Evolutionary conservation across 1,140 invertebrate species (phyloP), one percentile per base, ranked within the genome.

Genomic region (Delia radicum): DNA sequence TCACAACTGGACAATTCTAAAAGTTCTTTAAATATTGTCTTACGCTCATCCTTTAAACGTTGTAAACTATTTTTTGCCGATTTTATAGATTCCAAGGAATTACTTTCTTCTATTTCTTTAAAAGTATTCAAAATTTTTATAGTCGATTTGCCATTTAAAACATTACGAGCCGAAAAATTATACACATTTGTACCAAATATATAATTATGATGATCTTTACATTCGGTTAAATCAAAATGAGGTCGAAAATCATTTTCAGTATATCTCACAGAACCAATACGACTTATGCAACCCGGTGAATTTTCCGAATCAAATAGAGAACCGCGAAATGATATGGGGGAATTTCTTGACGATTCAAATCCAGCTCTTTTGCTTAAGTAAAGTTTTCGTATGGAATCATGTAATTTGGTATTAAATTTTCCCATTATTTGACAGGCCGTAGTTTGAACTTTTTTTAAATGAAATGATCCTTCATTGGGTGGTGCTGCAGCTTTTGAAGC

Each of bases 401-500:
- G 79, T 1, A 85, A 75, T 65, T 79, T 81, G 0, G 80, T 33
- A 77, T 80, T 81, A 33, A 85, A 84, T 21, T 78, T 76, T 15
- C 79, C 81, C 73, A 82, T 79, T 73, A 85, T 79, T 73, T 81
- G 79, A 28, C 78, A 79, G 15, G 83, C 79, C 8, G 81, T 81
- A 62, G 77, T 81, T 48, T 84, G 81, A 1, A 85, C 78, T 29
- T 80, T 80, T 21, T 73, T 76, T 73, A 83, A 73, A 6, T 79
- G 80, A 73, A 83, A 79, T 46, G 81, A 79, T 63, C 80, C 79
- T 18, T 80, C 76, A 31, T 67, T 26, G 62, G 26, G 28, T 15
- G 73, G 46, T 62, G 85, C 87, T 76, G 87, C 81, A 71, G 81
- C 78, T 74, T 89, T 88, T 48, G 88, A 88, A 74, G 87, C 88